phyloP scores from a whole-genome alignment of 2,113 vertebrate genomes.

The Xiphophorus hellerii region DNA sequence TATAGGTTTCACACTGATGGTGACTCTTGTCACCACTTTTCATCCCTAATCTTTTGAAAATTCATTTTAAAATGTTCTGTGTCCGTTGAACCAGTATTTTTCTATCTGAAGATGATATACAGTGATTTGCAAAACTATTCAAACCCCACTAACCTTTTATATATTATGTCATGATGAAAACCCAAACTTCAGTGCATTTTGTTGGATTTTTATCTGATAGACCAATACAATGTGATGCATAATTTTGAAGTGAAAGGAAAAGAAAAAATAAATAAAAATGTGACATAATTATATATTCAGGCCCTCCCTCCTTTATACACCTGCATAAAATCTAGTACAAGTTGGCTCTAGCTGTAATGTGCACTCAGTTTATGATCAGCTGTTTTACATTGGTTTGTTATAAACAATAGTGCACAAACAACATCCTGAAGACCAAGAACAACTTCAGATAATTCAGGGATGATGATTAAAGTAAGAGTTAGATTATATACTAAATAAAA shows the following conservation, averaged over 20 bases:
- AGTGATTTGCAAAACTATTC: neutral
- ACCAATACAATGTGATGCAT: neutral
- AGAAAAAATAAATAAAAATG: neutral
- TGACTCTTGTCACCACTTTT: neutral
- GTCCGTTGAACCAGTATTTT: constrained; percentile 2
- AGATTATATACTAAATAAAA: too few relatives aligned
- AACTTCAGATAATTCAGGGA: too few relatives aligned
- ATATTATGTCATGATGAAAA: too few relatives aligned
- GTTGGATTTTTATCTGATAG: neutral
- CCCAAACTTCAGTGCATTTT: neutral
- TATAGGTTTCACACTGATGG: neutral
- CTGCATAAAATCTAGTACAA: too few relatives aligned
- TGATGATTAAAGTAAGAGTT: too few relatives aligned
- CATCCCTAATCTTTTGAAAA: neutral
- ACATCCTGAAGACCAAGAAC: too few relatives aligned
- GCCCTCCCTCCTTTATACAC: too few relatives aligned
- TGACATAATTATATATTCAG: neutral
- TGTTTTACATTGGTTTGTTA: too few relatives aligned
- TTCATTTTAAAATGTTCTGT: neutral
- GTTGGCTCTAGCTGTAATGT: too few relatives aligned
- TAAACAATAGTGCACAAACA: too few relatives aligned
- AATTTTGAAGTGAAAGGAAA: neutral
- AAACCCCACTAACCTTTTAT: neutral
- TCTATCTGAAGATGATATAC: neutral
- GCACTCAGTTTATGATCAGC: too few relatives aligned